Evolutionary conservation across 2,888 invertebrate genomes (phyloP).

Genomic region (Heteromurus nitidus): DNA sequence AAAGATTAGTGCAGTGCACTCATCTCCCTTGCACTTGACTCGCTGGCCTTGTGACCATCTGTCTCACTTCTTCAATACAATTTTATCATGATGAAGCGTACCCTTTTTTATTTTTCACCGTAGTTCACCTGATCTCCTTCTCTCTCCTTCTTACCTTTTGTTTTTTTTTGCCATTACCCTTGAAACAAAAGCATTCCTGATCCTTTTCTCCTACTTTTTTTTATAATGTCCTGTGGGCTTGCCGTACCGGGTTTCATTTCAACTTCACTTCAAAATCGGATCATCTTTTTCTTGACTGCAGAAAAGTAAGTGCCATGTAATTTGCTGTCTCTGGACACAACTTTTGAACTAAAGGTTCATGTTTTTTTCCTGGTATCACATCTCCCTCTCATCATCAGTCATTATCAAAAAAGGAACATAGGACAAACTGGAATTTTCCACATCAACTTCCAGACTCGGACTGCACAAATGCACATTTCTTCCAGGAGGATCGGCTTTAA

Average conservation of each 20-base stretch:
- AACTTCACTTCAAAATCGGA: neutral
- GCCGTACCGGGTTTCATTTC: conserved; percentile 21
- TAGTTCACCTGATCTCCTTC: conserved; percentile 27
- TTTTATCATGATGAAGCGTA: neutral
- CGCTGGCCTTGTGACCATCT: conserved; percentile 54
- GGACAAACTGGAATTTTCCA: too few relatives aligned
- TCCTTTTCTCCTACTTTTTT: conserved; percentile 12
- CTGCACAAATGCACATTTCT: too few relatives aligned
- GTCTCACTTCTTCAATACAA: conserved; percentile 47
- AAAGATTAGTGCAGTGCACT: conserved; percentile 44
- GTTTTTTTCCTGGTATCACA: too few relatives aligned
- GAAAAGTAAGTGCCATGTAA: conserved; percentile 40
- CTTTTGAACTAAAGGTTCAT: too few relatives aligned
- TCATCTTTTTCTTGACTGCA: neutral
- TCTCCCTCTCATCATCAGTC: too few relatives aligned
- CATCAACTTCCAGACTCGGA: too few relatives aligned
- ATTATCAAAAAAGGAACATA: too few relatives aligned
- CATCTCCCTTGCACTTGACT: conserved; percentile 7
- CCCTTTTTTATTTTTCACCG: neutral
- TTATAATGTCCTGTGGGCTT: conserved; percentile 11
- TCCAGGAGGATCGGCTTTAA: too few relatives aligned
- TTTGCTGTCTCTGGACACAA: conserved; percentile 28
- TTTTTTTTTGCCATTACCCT: conserved; percentile 12
- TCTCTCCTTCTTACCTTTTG: too few relatives aligned
- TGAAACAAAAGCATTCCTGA: too few relatives aligned